These are phyloP conservation scores for Botrylloides violaceus DNA, from an alignment of 23 tunicate species.

Conservation along the genomic window DNA sequence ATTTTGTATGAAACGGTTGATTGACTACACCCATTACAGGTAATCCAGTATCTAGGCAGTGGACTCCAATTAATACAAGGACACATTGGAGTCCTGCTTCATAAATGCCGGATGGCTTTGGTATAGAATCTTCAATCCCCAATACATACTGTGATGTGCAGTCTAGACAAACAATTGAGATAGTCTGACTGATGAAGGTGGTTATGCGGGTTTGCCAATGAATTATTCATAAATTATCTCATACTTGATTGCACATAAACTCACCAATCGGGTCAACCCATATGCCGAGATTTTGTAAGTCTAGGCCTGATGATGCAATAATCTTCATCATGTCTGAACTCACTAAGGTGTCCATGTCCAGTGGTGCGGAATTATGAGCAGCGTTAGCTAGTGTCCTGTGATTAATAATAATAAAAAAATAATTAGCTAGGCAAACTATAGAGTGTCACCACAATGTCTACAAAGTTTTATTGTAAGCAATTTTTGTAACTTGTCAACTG, in stretches of 20 bases:
- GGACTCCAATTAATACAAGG: slow-evolving; percentile 68
- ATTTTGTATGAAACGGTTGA: slow-evolving; percentile 40
- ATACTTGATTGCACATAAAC: too few relatives aligned
- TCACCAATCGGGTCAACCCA: slow-evolving; percentile 93
- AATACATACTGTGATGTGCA: slow-evolving; percentile 66
- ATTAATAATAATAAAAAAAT: too few relatives aligned
- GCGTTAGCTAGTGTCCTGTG: slow-evolving; percentile 33
- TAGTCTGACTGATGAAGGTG: too few relatives aligned
- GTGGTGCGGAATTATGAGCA: slow-evolving; percentile 35
- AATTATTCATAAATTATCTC: too few relatives aligned
- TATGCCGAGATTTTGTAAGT: slow-evolving; percentile 42
- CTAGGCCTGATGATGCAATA: slow-evolving; percentile 16
- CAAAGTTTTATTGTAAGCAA: background rate
- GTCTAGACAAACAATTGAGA: too few relatives aligned
- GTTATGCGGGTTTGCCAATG: too few relatives aligned
- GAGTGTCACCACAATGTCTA: background rate
- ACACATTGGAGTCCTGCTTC: slow-evolving; percentile 75
- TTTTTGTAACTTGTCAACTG: too few relatives aligned
- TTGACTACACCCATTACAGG: slow-evolving; percentile 68
- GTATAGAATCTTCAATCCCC: slow-evolving; percentile 31
- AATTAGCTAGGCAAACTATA: background rate
- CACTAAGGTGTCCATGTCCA: slow-evolving; percentile 1
- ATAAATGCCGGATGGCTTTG: slow-evolving; percentile 20
- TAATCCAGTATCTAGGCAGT: slow-evolving; percentile 33
- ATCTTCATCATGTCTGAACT: slow-evolving; percentile 4